Evolutionary conservation across 1,140 invertebrate species (phyloP).

Genomic region (Anastrepha ludens): DNA sequence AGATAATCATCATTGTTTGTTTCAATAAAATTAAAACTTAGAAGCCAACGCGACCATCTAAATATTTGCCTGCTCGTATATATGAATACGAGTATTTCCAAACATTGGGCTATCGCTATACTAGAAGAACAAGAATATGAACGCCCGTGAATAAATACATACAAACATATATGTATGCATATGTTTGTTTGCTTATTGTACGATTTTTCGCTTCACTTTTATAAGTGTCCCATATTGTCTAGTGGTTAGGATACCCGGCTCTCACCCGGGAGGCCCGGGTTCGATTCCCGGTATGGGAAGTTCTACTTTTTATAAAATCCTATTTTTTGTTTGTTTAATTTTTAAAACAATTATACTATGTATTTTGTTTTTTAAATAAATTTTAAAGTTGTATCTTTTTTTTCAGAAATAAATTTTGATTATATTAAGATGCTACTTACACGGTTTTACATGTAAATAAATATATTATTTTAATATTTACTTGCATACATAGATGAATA

Average conservation of each 20-base stretch:
- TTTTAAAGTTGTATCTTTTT: not conserved
- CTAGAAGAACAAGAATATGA: no score
- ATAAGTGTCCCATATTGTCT: conserved; percentile 77
- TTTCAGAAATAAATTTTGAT: not conserved
- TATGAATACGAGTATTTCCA: no score
- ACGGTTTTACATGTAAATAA: not conserved
- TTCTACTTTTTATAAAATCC: no score
- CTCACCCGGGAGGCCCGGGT: conserved; percentile 88
- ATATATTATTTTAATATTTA: not conserved
- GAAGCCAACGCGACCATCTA: no score
- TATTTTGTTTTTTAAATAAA: not conserved
- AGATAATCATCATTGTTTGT: no score
- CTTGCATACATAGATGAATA: not conserved
- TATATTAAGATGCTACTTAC: not conserved
- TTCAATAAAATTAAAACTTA: no score
- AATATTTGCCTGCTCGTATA: no score
- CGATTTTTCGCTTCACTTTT: not conserved
- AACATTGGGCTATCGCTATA: no score
- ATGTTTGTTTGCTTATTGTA: not conserved
- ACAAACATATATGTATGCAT: no score
- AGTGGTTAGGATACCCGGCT: conserved; percentile 89
- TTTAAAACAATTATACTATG: not conserved
- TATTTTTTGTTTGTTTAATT: not conserved
- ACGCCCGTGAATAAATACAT: no score
- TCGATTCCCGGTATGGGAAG: conserved; percentile 88